phyloP scores from a whole-genome alignment of 2,113 vertebrate genomes.

The Machaerirhynchus nigripectus region DNA sequence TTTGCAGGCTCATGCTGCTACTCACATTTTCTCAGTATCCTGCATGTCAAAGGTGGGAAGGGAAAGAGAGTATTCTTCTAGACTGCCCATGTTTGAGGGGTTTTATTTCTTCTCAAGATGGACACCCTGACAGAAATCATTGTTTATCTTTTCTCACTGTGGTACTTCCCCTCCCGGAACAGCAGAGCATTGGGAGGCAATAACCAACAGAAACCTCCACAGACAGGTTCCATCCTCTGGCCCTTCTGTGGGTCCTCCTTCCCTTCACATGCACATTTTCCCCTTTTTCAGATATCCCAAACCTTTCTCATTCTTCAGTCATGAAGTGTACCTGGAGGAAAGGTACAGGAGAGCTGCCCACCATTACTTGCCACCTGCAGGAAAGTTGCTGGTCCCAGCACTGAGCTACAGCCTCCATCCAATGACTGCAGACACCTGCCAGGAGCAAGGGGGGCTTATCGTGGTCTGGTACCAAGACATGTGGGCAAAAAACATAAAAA shows the following conservation, averaged over 20 bases:
- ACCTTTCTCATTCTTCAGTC: not conserved
- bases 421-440: not conserved
- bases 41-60: not conserved
- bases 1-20: not conserved
- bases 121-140: not conserved
- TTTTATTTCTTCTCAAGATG: not conserved
- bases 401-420: fast-evolving
- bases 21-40: not conserved
- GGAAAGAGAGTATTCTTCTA: not conserved
- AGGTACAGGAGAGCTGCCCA: not conserved
- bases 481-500: not conserved
- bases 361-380: fast-evolving
- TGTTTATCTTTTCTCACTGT: not conserved
- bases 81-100: not conserved
- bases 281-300: not conserved
- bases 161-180: not conserved
- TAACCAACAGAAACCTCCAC: not conserved
- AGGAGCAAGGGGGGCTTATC: not conserved
- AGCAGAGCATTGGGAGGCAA: fast-evolving
- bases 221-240: not conserved
- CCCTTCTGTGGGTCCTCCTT: not conserved
- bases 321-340: not conserved
- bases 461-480: not conserved
- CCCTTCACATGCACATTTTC: not conserved
- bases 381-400: not conserved